Conservation (phyloP, 2,113 vertebrate species). For the Notechis scutatus region DNA sequence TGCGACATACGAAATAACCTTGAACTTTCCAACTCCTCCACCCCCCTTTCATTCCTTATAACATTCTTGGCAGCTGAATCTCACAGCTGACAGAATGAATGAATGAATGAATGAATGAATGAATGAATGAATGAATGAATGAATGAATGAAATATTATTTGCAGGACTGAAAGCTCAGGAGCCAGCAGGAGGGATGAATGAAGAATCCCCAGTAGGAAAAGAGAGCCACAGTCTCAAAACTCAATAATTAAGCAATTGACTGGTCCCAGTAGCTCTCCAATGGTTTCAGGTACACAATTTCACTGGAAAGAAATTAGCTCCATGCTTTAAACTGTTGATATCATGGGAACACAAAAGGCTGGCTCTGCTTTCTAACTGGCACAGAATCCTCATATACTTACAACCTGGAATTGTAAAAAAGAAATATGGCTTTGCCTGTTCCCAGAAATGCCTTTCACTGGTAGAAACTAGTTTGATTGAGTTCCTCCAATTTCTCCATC, state of each 20-base stretch:
- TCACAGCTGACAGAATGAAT: too few relatives aligned
- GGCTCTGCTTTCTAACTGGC: background rate
- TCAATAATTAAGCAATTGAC: background rate
- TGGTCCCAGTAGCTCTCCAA: background rate
- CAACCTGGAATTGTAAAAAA: background rate
- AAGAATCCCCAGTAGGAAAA: background rate
- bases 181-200: background rate
- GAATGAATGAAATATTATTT: background rate
- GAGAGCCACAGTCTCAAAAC: background rate
- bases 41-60: too few relatives aligned
- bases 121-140: too few relatives aligned
- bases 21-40: too few relatives aligned
- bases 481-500: background rate
- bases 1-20: too few relatives aligned
- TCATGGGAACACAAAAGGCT: background rate
- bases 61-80: too few relatives aligned
- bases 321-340: background rate
- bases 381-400: background rate
- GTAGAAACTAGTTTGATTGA: background rate
- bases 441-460: background rate
- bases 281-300: background rate
- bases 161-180: background rate
- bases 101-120: background rate
- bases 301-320: background rate
- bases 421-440: background rate